Percentiles rank a stretch among this genome's conserved stretches.
These are phyloP conservation scores for Cancer borealis DNA, from an alignment of 2,888 invertebrate genomes.

Conservation along the genomic window DNA sequence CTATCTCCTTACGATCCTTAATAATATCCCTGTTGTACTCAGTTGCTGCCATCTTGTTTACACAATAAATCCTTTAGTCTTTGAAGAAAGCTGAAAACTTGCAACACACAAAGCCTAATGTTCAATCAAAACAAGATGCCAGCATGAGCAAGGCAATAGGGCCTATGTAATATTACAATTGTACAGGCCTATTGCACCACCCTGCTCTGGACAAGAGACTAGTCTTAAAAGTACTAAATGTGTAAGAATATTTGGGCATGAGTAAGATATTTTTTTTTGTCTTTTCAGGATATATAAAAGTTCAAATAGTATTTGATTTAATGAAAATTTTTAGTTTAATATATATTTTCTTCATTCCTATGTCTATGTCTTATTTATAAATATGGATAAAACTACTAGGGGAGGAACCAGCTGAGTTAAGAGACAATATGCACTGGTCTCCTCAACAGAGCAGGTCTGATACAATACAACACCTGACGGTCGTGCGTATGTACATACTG, in stretches of 20 bases:
- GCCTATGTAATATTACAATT: constrained; percentile 75
- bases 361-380: constrained; percentile 41
- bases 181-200: constrained; percentile 62
- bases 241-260: constrained; percentile 41
- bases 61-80: constrained; percentile 58
- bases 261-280: constrained; percentile 39
- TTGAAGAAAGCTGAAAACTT: constrained; percentile 54
- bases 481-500: constrained; percentile 77
- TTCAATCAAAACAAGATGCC: constrained; percentile 73
- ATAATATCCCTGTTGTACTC: constrained; percentile 75
- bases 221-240: constrained; percentile 45
- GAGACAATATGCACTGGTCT: constrained; percentile 49
- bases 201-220: constrained; percentile 65
- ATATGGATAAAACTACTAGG: constrained; percentile 14
- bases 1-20: constrained; percentile 74
- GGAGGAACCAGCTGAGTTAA: constrained; percentile 50
- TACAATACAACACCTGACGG: constrained; percentile 61
- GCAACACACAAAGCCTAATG: constrained; percentile 66
- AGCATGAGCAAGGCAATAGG: constrained; percentile 74
- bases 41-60: constrained; percentile 74
- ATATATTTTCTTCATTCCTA: constrained; percentile 33
- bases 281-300: constrained; percentile 41
- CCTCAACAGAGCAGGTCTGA: constrained; percentile 71
- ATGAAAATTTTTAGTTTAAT: constrained; percentile 41
- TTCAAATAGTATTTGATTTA: constrained; percentile 45